Evolutionary conservation across 2,797 vertebrate species (phyloP), one percentile per base, ranked within the genome.

Genomic region (Rousettus madagascariensis): DNA sequence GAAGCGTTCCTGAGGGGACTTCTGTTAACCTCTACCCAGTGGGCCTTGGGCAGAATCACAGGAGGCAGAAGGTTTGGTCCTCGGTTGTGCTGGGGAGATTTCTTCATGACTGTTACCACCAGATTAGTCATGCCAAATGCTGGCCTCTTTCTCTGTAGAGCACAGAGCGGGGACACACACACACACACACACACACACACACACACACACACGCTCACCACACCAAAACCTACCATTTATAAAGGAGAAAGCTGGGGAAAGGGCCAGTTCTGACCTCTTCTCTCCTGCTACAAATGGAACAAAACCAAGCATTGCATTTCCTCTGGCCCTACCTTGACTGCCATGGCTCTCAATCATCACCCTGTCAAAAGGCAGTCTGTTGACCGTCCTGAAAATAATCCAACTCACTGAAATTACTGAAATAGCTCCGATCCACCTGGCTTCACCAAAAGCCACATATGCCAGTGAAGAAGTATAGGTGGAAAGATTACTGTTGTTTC

Each of bases 371-470:
- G 9, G 12, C 63, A 57, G 5, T 16, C 72, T 19, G 2, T 1
- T 17, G 2, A 16, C 13, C 13, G 22, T n/a, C 72, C 41, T 53
- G 9, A 2, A 36, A 77, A 65, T 3, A 30, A 11, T 3, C 5
- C 16, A n/a, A n/a, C 51, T 38, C n/a, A 3, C 15, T 24, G 8
- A 43, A 22, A 78, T 1, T 8, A 15, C 33, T 66, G 36, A 11
- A 5, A 11, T 1, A 59, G 65, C 8, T 4, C 83, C 49, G 20
- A 6, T 3, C 15, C 15, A 9, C 28, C 1, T 0, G 17, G 8
- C 16, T 41, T 26, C 75, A 19, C 9, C 1, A 3, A 68, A 22
- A 16, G 65, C 11, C 13, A 41, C 5, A 11, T 17, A 1, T 4
- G 17, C 20, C 17, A 3, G 17, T 46, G 28, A 26, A 10, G 20